These are phyloP conservation scores for Probaryconus sp. DNA, from an alignment of 1,140 invertebrate species.

Conservation along the genomic window DNA sequence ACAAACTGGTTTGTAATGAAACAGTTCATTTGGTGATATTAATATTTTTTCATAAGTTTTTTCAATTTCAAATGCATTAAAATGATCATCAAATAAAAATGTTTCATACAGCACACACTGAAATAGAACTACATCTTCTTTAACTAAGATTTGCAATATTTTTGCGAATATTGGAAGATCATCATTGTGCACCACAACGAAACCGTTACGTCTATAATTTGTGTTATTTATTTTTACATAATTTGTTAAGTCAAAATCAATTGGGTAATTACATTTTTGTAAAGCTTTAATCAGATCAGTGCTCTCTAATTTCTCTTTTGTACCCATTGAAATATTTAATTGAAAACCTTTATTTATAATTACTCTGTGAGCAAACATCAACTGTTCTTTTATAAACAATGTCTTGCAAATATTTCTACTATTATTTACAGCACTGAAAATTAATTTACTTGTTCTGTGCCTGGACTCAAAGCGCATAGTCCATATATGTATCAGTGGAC, in stretches of 20 bases:
- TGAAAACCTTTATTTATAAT: slow-evolving; percentile 19
- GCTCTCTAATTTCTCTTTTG: too few species aligned
- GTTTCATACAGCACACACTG: slow-evolving; percentile 6
- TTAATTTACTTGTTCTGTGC: slow-evolving; percentile 34
- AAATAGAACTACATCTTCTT: slow-evolving; percentile 7
- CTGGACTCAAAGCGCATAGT: slow-evolving; percentile 41
- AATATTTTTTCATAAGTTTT: slow-evolving; percentile 1
- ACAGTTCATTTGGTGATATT: slow-evolving; percentile 1
- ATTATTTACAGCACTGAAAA: slow-evolving; percentile 15
- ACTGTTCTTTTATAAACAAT: slow-evolving; percentile 27
- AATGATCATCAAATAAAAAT: background rate
- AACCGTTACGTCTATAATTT: background rate
- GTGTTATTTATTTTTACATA: slow-evolving; percentile 14
- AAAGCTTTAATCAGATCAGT: background rate
- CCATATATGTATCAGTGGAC: slow-evolving; percentile 33
- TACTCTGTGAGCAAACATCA: slow-evolving; percentile 19
- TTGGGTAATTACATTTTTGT: background rate
- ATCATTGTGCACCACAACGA: slow-evolving; percentile 10
- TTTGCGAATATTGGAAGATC: slow-evolving; percentile 13
- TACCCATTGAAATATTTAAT: background rate
- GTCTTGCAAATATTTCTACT: slow-evolving; percentile 29
- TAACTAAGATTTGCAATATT: slow-evolving; percentile 16
- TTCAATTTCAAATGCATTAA: slow-evolving; percentile 11
- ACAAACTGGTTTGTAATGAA: background rate
- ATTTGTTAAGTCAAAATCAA: slow-evolving; percentile 5